Evolutionary conservation across 1,140 invertebrate species (phyloP).

Genomic region (Whitmania pigra): DNA sequence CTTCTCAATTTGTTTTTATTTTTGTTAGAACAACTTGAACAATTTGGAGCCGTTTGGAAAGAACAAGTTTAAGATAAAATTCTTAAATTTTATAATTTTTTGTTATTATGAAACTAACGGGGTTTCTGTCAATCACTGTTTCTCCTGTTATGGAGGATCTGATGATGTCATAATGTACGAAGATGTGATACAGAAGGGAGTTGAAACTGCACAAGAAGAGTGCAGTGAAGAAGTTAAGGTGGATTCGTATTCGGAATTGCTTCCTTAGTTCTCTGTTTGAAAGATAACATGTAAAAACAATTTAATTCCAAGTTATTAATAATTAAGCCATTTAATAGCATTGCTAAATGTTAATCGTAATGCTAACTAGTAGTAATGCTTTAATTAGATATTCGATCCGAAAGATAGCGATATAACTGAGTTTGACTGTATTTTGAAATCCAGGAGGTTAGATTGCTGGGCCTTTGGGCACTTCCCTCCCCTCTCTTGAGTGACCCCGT

Average conservation of each 20-base stretch:
- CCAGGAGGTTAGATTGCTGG: too few relatives aligned
- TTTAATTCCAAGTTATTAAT: background rate
- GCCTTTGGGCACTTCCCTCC: too few relatives aligned
- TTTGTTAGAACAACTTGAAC: too few relatives aligned
- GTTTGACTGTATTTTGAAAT: too few relatives aligned
- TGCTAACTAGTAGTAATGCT: background rate
- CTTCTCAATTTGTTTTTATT: too few relatives aligned
- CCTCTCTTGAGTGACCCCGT: too few relatives aligned
- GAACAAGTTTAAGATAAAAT: too few relatives aligned
- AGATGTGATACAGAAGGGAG: constrained; percentile 47
- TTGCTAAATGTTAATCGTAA: background rate
- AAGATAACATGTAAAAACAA: constrained; percentile 17
- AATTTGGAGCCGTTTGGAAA: too few relatives aligned
- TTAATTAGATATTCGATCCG: too few relatives aligned
- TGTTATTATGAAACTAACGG: constrained; percentile 22
- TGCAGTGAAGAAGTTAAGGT: constrained; percentile 36
- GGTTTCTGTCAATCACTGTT: constrained; percentile 29
- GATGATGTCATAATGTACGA: constrained; percentile 36
- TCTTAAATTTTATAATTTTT: too few relatives aligned
- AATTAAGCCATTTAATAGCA: background rate
- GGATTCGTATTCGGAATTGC: constrained; percentile 40
- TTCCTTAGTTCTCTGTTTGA: constrained; percentile 33
- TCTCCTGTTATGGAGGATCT: constrained; percentile 27
- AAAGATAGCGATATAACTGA: too few relatives aligned
- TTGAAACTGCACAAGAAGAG: constrained; percentile 30